Base-by-base conservation (phyloP, 2,113 vertebrate genomes). In the Mesocricetus auratus region DNA sequence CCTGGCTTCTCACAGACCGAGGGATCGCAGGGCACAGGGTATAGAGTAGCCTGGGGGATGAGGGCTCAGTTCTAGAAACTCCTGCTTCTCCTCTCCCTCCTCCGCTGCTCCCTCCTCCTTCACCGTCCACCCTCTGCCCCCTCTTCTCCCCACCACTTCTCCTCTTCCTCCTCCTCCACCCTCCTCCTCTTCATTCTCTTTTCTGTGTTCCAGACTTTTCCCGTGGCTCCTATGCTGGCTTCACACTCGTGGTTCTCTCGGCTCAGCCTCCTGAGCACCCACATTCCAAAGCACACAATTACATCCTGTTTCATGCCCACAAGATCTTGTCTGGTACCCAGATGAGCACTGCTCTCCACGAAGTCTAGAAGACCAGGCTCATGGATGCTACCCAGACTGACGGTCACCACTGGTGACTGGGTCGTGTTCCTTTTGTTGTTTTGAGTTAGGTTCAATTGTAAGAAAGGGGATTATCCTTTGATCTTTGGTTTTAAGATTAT, bases 291-390 rank as follows among this genome's bases (percentile, higher is more conserved):
- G 22, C 68, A 69, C 86, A 17, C 10, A n/a, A 39, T 62, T 17
- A 50, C 19, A 53, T 21, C 47, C 19, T 68, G 47, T 19, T 36
- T 74, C 42, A 3, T 15, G 33, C 33, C 42, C 16, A 10, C 7
- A 5, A 0, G 0, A 10, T 33, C 56, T 15, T 42, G 0, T 82
- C 29, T 0, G 58, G 24, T 62, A 62, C 24, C 5, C 5, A 29
- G 60, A 36, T 3, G 69, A 39, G 1, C 15, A 12, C 47, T 2
- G 0, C 2, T 5, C 29, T 19, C 0, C 5, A 22, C 0, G 29
- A 74, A 6, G 4, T 24, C 42, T 5, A 0, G 24, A 68, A 89
- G 47, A n/a, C n/a, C 0, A 56, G 42, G 42, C 2, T 62, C 53
- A 1, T 26, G 22, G 88, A 39, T n/a, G 29, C 31, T 39, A 2